Base-by-base conservation (phyloP, 2,888 invertebrate species). In the Amphiduros pacificus region DNA sequence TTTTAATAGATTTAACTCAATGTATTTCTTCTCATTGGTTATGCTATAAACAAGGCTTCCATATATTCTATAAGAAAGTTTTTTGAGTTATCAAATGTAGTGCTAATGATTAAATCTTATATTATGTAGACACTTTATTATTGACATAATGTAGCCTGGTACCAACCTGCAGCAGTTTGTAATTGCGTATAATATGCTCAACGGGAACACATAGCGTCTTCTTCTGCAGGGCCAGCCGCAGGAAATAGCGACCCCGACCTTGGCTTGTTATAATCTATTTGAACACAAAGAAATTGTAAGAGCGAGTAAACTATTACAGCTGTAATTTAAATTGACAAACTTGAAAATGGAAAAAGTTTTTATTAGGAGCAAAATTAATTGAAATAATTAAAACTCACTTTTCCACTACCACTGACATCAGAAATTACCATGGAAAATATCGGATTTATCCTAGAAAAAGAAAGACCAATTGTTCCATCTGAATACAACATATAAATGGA, bases 151-250 rank as follows among this genome's bases (percentile, higher is more conserved):
- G 22, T n/a, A 41, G 3, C 2, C 22, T 27, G 4, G 14, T 1
- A 44, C 50, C 32, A 17, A 58, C 58, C 14, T 58, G 50, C 28
- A 48, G 27, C 17, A 58, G 51, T 11, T 32, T 49, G 24, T 22
- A 22, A 26, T 62, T 54, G 27, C 51, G 22, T 14, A 61, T 48
- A 1, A 69, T 49, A 27, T 60, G 41, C 28, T 63, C 57, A 22
- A 69, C 40, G 1, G 64, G 55, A 11, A 36, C 31, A 50, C 44
- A 40, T 20, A 70, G 53, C 2, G 56, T 31, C 17, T 59, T 55
- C 56, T 66, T 65, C 52, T 67, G 64, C 29, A 70, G 48, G 2
- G 65, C 64, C 14, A 54, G 49, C 9, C 70, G 54, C 2, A 70
- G 40, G 59, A 70, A 65, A 6, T 55, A 48, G 11, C 68, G 60